Evolutionary conservation across 2,113 vertebrate species (phyloP).

Genomic region (Macroglossus sobrinus): DNA sequence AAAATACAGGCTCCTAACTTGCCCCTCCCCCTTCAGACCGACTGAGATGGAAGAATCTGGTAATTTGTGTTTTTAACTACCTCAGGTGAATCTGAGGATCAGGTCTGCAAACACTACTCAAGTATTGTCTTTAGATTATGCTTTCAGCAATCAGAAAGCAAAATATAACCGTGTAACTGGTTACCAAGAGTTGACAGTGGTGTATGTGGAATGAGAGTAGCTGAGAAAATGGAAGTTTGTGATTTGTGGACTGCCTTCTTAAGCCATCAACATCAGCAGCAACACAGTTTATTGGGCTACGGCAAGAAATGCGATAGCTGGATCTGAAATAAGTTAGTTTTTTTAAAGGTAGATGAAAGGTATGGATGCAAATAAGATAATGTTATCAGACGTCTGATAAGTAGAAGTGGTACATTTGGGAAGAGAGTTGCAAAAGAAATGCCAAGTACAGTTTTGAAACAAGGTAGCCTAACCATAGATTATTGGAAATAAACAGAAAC

Average conservation of each 20-base stretch:
- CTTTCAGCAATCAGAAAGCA: not conserved
- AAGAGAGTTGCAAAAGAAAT: not conserved
- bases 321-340: not conserved
- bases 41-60: not conserved
- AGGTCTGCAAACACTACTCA: not conserved
- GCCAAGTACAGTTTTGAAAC: not conserved
- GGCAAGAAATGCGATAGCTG: not conserved
- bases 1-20: not conserved
- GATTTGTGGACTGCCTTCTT: not conserved
- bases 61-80: not conserved
- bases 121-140: not conserved
- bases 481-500: not conserved
- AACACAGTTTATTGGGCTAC: not conserved
- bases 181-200: not conserved
- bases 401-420: not conserved
- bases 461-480: not conserved
- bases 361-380: not conserved
- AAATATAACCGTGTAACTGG: not conserved
- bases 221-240: not conserved
- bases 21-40: too few species aligned
- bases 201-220: not conserved
- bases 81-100: not conserved
- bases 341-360: not conserved
- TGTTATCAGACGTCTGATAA: not conserved
- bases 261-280: not conserved